These are phyloP conservation scores for Hyposoter dolosus DNA, from an alignment of 2,888 invertebrate genomes.

Conservation along the genomic window DNA sequence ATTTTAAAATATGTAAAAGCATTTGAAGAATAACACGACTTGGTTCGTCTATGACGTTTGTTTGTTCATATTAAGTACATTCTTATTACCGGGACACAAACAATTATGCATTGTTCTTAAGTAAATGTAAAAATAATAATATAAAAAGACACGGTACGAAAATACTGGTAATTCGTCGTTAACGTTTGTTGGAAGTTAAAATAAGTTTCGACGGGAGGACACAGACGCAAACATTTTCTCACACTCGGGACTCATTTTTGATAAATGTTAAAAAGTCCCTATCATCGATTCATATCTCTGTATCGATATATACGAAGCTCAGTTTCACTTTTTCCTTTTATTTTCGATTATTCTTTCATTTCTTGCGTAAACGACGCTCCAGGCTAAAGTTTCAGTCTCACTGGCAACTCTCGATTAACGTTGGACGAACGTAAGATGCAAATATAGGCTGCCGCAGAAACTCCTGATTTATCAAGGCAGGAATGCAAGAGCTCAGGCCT, in stretches of 20 bases:
- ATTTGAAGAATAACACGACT: slow-evolving; percentile 63
- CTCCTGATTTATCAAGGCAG: slow-evolving; percentile 80
- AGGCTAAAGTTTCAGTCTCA: slow-evolving; percentile 81
- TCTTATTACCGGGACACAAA: slow-evolving; percentile 81
- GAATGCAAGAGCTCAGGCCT: slow-evolving; percentile 79
- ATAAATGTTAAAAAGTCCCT: slow-evolving; percentile 19
- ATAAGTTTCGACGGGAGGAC: slow-evolving; percentile 62
- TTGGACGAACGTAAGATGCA: slow-evolving; percentile 65
- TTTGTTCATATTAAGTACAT: slow-evolving; percentile 82
- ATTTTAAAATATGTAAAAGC: slow-evolving; percentile 44
- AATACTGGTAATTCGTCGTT: slow-evolving; percentile 83
- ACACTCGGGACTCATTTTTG: slow-evolving; percentile 40
- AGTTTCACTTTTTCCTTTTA: slow-evolving; percentile 20
- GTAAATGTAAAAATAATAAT: slow-evolving; percentile 72
- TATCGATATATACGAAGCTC: slow-evolving; percentile 24
- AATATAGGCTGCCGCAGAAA: slow-evolving; percentile 73
- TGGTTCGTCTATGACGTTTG: slow-evolving; percentile 35
- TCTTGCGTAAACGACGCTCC: slow-evolving; percentile 52
- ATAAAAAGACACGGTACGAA: slow-evolving; percentile 76
- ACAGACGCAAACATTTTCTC: slow-evolving; percentile 52
- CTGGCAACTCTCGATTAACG: slow-evolving; percentile 75
- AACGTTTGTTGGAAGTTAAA: slow-evolving; percentile 69
- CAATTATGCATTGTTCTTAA: slow-evolving; percentile 81
- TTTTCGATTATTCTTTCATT: slow-evolving; percentile 44
- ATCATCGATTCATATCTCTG: slow-evolving; percentile 31